Percentiles rank a stretch among this genome's conserved stretches.
These are phyloP conservation scores for Micropoecilia bifurca DNA, from an alignment of 2,797 vertebrate genomes.

Conservation along the genomic window DNA sequence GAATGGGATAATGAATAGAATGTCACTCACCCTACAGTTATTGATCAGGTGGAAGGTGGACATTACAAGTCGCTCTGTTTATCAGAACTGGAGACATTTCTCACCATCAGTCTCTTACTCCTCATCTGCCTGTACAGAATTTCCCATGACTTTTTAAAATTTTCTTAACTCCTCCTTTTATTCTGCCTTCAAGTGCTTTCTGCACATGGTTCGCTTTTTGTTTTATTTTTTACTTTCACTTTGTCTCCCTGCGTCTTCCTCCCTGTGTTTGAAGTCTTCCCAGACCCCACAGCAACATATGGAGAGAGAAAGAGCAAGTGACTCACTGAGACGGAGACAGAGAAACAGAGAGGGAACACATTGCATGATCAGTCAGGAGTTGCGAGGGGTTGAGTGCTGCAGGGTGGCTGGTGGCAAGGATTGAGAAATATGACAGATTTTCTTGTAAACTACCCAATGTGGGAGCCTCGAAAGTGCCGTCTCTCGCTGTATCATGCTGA, in stretches of 20 bases:
- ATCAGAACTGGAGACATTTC: constrained; percentile 56
- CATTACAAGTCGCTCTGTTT: constrained; percentile 62
- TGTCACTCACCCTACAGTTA: constrained; percentile 29
- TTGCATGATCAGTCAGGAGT: constrained; percentile 74
- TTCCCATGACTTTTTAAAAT: background rate
- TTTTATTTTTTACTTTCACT: constrained; percentile 28
- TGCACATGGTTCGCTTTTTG: constrained; percentile 11
- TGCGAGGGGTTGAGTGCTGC: constrained; percentile 68
- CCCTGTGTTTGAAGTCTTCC: constrained; percentile 62
- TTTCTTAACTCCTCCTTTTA: constrained; percentile 12
- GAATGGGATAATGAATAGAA: background rate
- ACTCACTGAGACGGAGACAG: constrained; percentile 42
- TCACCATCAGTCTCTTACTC: constrained; percentile 40
- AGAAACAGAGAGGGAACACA: constrained; percentile 54
- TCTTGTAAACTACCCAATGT: constrained; percentile 70
- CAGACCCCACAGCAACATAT: constrained; percentile 63
- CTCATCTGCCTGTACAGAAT: constrained; percentile 21
- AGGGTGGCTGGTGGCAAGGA: constrained; percentile 63
- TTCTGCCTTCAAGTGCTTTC: constrained; percentile 20
- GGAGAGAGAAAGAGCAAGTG: constrained; percentile 57
- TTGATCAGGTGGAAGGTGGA: constrained; percentile 57
- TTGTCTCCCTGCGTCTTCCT: constrained; percentile 40
- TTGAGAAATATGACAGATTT: constrained; percentile 69
- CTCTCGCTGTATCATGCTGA: constrained; percentile 63
- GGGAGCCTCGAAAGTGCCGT: constrained; percentile 58